Conservation (phyloP, 2,888 invertebrate genomes). For the Galeruca laticollis region DNA sequence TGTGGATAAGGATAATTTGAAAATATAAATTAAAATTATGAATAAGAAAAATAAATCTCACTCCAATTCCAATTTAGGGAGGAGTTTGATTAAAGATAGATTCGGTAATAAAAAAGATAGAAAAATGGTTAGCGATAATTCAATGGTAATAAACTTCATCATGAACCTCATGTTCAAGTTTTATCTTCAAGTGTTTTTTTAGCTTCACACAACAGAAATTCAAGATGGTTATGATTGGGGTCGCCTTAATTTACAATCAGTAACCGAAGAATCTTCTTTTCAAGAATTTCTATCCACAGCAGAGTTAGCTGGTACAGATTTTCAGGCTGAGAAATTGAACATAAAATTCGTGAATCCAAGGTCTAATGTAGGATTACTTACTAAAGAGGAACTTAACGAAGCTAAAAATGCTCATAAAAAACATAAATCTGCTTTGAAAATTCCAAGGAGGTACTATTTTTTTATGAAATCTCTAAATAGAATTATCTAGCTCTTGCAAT, state of each 20-base stretch:
- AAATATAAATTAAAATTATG: constrained; percentile 68
- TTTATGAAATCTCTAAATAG: background rate
- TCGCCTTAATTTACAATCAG: constrained; percentile 88
- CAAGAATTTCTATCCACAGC: constrained; percentile 97
- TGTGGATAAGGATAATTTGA: background rate
- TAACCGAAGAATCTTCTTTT: constrained; percentile 95
- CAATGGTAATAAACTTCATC: constrained; percentile 73
- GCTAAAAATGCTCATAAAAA: constrained; percentile 71
- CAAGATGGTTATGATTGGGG: constrained; percentile 95
- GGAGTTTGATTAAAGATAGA: constrained; percentile 81
- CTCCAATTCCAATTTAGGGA: constrained; percentile 68
- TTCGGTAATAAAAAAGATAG: constrained; percentile 75
- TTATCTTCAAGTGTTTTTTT: constrained; percentile 44
- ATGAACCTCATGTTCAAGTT: background rate
- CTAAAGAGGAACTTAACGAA: constrained; percentile 70
- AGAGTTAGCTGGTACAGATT: constrained; percentile 93
- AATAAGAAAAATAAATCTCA: constrained; percentile 78
- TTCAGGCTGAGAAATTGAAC: constrained; percentile 91
- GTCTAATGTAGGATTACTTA: constrained; percentile 72
- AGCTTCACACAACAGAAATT: constrained; percentile 88
- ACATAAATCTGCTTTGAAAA: constrained; percentile 75
- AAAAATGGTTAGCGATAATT: constrained; percentile 77
- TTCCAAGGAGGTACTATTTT: constrained; percentile 80
- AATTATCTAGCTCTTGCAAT: constrained; percentile 1
- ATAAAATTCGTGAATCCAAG: constrained; percentile 79